These are phyloP conservation scores for Paracentrotus lividus DNA, from an alignment of 53 echinoderm and acorn worm species.

Conservation along the genomic window DNA sequence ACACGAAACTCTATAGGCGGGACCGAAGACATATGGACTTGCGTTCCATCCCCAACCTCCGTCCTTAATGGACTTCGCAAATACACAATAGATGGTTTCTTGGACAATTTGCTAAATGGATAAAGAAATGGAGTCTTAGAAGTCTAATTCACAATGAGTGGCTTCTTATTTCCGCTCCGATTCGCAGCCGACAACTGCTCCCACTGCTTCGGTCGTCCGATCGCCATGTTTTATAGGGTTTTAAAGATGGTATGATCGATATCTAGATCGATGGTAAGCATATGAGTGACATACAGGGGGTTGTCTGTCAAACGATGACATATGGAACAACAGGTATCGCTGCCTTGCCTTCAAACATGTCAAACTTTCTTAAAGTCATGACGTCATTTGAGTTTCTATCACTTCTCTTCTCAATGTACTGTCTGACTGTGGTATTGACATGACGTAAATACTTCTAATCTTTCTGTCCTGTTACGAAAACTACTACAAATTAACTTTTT, in stretches of 20 bases:
- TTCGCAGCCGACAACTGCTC: conserved; percentile 27
- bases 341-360: not conserved
- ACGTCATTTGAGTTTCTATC: not conserved
- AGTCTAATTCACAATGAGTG: conserved; percentile 23
- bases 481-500: no score
- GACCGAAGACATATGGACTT: conserved; percentile 9
- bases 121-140: no score
- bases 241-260: conserved; percentile 26
- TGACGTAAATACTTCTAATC: not conserved
- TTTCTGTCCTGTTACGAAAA: not conserved
- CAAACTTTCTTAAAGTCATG: not conserved
- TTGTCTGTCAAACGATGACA: not conserved
- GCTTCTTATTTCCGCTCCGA: conserved; percentile 30
- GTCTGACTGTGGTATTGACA: not conserved
- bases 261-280: conserved; percentile 13
- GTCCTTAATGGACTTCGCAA: conserved; percentile 51
- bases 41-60: not conserved
- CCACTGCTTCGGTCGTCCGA: not conserved
- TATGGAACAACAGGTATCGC: not conserved
- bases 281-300: conserved; percentile 7
- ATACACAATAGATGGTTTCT: conserved; percentile 48
- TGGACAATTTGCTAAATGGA: conserved; percentile 42
- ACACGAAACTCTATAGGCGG: conserved; percentile 51
- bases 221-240: conserved; percentile 33
- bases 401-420: not conserved